Evolutionary conservation across 2,888 invertebrate species (phyloP).

Genomic region (Patella ulyssiponensis): DNA sequence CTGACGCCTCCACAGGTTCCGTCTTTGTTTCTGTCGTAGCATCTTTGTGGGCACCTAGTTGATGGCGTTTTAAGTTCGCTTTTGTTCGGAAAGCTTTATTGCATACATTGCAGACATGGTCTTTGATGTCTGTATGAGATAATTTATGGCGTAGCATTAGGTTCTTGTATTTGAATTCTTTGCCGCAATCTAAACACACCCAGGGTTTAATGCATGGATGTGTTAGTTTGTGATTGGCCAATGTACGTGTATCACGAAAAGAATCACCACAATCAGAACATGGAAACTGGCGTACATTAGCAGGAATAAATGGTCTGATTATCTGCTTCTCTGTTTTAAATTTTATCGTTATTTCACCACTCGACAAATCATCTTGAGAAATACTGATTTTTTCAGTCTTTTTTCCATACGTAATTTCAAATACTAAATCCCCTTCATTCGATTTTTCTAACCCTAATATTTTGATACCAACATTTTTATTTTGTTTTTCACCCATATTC

Average conservation of each 20-base stretch:
- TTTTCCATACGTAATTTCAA: neutral
- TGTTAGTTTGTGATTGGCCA: neutral
- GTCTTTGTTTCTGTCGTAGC: neutral
- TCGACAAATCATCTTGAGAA: neutral
- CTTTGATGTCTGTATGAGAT: neutral
- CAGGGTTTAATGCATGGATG: neutral
- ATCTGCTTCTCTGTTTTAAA: neutral
- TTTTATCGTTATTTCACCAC: neutral
- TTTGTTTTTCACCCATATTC: neutral
- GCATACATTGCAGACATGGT: neutral
- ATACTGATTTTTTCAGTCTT: neutral
- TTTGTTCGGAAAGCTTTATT: neutral
- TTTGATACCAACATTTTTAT: neutral
- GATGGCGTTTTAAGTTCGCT: neutral
- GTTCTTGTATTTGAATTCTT: conserved; percentile 3
- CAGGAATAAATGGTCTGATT: neutral
- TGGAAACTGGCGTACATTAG: neutral
- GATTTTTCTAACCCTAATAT: neutral
- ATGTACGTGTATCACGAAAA: neutral
- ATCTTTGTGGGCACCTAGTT: neutral
- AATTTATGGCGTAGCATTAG: neutral
- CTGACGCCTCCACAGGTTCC: neutral
- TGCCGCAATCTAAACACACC: conserved; percentile 1
- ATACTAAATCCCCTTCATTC: neutral
- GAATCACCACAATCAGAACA: conserved; percentile 4